These are phyloP conservation scores for Ostrea edulis DNA, from an alignment of 1,140 invertebrate genomes.

Conservation along the genomic window DNA sequence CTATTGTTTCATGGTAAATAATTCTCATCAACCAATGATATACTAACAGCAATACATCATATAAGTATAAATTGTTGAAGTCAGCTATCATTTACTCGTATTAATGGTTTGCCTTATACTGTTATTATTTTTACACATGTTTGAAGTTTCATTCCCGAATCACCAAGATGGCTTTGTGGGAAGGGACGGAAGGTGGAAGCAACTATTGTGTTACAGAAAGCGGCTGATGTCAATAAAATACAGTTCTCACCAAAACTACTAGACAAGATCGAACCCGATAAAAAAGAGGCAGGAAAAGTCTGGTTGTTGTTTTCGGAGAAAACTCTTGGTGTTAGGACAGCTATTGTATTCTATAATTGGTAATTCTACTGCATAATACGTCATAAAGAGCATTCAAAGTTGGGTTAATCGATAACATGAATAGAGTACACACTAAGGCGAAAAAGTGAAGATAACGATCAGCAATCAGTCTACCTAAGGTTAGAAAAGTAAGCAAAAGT, in stretches of 20 bases:
- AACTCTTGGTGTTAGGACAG: conserved; percentile 49
- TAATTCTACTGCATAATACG: neutral
- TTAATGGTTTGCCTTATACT: too few relatives aligned
- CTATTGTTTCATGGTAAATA: conserved; percentile 12
- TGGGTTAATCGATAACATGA: too few relatives aligned
- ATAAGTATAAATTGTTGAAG: too few relatives aligned
- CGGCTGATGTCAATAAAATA: conserved; percentile 40
- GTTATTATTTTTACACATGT: neutral
- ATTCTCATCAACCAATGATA: neutral
- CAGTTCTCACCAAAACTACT: neutral
- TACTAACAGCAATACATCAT: too few relatives aligned
- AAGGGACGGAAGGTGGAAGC: conserved; percentile 47
- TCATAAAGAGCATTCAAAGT: too few relatives aligned
- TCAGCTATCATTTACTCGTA: too few relatives aligned
- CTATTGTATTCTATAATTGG: conserved; percentile 65
- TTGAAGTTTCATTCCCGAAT: conserved; percentile 58
- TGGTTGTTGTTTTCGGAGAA: conserved; percentile 52
- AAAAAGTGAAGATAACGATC: too few relatives aligned
- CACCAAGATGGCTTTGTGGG: conserved; percentile 58
- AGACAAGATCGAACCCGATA: neutral
- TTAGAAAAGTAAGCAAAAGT: too few relatives aligned
- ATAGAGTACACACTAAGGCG: too few relatives aligned
- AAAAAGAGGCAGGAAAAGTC: conserved; percentile 44
- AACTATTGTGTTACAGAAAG: conserved; percentile 36
- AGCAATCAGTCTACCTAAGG: too few relatives aligned